These are phyloP conservation scores for Drosophila ogumai DNA, from an alignment of 1,140 invertebrate species.

Conservation along the genomic window DNA sequence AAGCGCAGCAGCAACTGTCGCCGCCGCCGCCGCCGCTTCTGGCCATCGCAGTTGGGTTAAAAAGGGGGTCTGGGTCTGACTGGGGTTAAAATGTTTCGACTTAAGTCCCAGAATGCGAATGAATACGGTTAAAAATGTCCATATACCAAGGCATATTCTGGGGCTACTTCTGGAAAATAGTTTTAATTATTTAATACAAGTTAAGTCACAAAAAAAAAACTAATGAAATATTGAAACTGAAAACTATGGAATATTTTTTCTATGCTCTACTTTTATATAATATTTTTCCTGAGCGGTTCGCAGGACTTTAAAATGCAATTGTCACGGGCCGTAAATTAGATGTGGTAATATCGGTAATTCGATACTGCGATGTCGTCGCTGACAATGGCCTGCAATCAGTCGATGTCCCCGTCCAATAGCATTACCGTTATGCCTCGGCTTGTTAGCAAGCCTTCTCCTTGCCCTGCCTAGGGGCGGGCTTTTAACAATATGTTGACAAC, in stretches of 20 bases:
- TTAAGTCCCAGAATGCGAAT: constrained; percentile 7
- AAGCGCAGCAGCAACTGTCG: constrained; percentile 52
- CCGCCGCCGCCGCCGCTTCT: constrained; percentile 23
- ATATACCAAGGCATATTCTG: too few species aligned
- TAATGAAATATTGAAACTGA: too few species aligned
- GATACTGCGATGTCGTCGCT: constrained; percentile 50
- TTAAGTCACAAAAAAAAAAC: not conserved
- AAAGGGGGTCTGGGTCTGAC: not conserved
- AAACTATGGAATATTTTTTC: not conserved
- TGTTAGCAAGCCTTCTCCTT: constrained; percentile 6
- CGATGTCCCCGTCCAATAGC: constrained; percentile 12
- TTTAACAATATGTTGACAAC: constrained; percentile 73
- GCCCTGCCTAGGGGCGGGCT: constrained; percentile 33
- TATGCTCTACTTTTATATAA: not conserved
- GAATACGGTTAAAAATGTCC: not conserved
- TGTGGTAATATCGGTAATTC: constrained; percentile 55
- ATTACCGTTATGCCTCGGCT: constrained; percentile 15
- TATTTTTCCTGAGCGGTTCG: not conserved
- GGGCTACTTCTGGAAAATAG: not conserved
- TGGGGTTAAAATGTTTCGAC: constrained; percentile 20
- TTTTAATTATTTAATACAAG: too few species aligned
- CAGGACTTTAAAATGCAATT: constrained; percentile 62
- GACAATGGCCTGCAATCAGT: constrained; percentile 73
- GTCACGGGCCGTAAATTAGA: constrained; percentile 68
- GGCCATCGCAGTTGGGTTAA: constrained; percentile 9